Percentiles rank a stretch among this genome's conserved stretches.
Conservation (phyloP, 1,140 invertebrate genomes). For the Bombus huntii region DNA sequence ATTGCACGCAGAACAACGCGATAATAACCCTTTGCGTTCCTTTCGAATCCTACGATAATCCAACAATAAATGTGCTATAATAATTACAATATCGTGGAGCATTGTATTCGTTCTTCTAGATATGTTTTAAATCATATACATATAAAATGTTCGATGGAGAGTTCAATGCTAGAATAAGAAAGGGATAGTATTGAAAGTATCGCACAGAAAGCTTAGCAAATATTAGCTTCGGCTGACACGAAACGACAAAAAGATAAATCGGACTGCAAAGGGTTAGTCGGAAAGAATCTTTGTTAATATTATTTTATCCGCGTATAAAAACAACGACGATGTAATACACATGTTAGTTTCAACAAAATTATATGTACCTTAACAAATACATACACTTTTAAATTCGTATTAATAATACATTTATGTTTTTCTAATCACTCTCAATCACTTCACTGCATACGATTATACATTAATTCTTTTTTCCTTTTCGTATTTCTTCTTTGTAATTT, state of each 20-base stretch:
- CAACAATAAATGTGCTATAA: background rate
- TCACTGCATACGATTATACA: conserved; percentile 9
- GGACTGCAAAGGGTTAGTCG: conserved; percentile 27
- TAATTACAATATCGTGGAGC: background rate
- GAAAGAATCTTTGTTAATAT: conserved; percentile 9
- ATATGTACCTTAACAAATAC: conserved; percentile 24
- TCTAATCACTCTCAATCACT: conserved; percentile 1
- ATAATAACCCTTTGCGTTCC: conserved; percentile 24
- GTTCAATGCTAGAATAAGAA: background rate
- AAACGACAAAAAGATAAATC: background rate
- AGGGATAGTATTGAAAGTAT: background rate
- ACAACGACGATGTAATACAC: conserved; percentile 4
- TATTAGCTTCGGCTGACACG: background rate
- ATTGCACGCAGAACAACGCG: background rate
- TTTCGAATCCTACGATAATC: background rate
- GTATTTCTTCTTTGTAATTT: background rate
- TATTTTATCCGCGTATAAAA: conserved; percentile 9
- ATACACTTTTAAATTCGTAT: conserved; percentile 22
- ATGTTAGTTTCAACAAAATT: conserved; percentile 22
- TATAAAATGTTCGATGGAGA: background rate
- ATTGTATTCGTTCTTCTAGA: background rate
- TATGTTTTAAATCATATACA: background rate
- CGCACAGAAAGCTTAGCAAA: background rate
- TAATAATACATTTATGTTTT: conserved; percentile 29
- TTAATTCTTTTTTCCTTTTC: background rate